Evolutionary conservation across 2,888 invertebrate species (phyloP).

Genomic region (Frankliniella fusca): DNA sequence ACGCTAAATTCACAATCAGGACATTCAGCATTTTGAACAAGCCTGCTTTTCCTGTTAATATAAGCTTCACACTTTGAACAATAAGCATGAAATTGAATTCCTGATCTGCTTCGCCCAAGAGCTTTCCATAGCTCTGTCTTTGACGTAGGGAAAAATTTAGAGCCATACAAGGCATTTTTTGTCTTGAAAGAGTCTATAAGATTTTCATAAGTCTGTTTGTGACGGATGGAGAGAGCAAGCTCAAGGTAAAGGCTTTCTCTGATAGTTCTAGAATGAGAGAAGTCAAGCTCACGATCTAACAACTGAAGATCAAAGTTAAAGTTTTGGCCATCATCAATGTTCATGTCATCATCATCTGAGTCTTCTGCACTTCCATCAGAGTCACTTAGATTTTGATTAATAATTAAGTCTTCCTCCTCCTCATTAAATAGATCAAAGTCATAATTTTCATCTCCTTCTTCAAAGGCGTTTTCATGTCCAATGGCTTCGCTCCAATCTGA

Average conservation of each 20-base stretch:
- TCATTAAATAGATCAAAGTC: neutral
- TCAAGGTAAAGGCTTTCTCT: neutral
- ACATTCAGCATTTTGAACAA: neutral
- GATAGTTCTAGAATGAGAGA: neutral
- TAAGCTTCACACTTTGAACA: neutral
- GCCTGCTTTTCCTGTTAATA: neutral
- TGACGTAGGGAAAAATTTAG: neutral
- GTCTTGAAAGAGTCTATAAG: neutral
- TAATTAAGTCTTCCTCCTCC: neutral
- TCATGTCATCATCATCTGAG: neutral
- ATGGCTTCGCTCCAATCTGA: neutral
- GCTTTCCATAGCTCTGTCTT: neutral
- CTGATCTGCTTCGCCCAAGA: neutral
- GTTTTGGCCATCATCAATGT: neutral
- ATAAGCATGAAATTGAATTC: neutral
- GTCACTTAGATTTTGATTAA: neutral
- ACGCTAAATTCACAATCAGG: neutral
- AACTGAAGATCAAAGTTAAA: neutral
- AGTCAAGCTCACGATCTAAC: neutral
- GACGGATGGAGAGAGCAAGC: neutral
- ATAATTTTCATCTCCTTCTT: neutral
- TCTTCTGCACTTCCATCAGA: neutral
- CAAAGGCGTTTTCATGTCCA: neutral
- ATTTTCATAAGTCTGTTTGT: neutral
- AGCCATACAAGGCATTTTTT: neutral